Conservation (phyloP, 2,888 invertebrate species). For the Pseudococcus longispinus region DNA sequence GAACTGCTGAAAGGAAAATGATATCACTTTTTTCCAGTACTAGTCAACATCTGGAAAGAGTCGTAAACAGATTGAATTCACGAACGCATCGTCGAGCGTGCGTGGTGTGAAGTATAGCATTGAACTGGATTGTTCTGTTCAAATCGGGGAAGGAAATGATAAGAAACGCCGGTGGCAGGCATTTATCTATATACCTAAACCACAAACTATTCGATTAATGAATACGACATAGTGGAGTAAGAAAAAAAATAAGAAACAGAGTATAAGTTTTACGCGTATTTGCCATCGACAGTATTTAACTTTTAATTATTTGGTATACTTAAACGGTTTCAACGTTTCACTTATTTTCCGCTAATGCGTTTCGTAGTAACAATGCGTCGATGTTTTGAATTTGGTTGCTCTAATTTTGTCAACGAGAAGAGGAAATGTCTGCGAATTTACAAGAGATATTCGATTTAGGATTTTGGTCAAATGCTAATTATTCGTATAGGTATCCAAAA, state of each 20-base stretch:
- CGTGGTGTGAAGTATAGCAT: slow-evolving; percentile 33
- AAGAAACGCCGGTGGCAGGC: slow-evolving; percentile 47
- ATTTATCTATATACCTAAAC: not conserved
- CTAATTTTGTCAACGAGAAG: not conserved
- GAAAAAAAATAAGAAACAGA: not conserved
- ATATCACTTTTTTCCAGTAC: slow-evolving; percentile 49
- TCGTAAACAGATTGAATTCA: slow-evolving; percentile 28
- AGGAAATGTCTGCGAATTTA: not conserved
- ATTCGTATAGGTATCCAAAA: not conserved
- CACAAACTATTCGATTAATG: slow-evolving; percentile 29
- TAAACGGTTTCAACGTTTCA: slow-evolving; percentile 23
- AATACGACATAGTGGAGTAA: not conserved
- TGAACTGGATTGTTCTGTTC: slow-evolving; percentile 48
- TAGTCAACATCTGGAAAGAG: slow-evolving; percentile 32
- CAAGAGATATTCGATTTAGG: not conserved
- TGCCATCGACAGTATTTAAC: slow-evolving; percentile 22
- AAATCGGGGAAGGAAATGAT: slow-evolving; percentile 36
- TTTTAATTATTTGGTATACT: slow-evolving; percentile 24
- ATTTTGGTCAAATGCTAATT: not conserved
- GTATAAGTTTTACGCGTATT: not conserved
- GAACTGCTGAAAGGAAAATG: slow-evolving; percentile 38
- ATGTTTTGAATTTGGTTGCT: slow-evolving; percentile 3
- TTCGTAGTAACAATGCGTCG: not conserved
- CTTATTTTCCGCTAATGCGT: slow-evolving; percentile 12
- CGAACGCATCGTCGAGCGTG: slow-evolving; percentile 37